Evolutionary conservation across 2,113 vertebrate genomes (phyloP).

Genomic region (Dipodomys ordii): DNA sequence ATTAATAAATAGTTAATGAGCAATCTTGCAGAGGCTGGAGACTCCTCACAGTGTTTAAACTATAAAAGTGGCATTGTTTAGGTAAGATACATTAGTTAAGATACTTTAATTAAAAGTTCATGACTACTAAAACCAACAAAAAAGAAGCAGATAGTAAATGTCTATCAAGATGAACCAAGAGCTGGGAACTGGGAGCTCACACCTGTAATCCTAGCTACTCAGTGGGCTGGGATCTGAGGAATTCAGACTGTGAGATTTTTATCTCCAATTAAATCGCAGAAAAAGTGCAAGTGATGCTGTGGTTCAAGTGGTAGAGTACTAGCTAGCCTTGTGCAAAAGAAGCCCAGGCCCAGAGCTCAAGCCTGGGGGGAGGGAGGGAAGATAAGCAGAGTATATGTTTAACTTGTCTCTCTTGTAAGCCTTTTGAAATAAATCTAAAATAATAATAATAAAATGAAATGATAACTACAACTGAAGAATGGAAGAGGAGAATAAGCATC

Average conservation of each 20-base stretch:
- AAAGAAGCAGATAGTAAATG: background rate
- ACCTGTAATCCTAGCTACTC: no score
- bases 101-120: background rate
- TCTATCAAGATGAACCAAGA: background rate
- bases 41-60: background rate
- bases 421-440: background rate
- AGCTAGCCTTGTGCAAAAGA: no score
- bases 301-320: no score
- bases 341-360: no score
- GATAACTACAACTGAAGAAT: background rate
- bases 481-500: background rate
- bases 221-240: no score
- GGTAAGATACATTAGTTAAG: background rate
- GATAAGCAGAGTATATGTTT: background rate
- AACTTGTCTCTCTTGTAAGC: background rate
- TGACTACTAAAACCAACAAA: background rate
- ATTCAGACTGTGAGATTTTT: no score
- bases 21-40: background rate
- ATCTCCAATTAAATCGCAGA: no score
- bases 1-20: slow-evolving; percentile 8
- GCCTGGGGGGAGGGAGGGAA: no score
- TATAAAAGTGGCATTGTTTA: slow-evolving; percentile 11
- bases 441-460: background rate
- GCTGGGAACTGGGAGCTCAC: no score
- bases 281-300: no score